These are phyloP conservation scores for Diadumene lineata DNA, from an alignment of 92 coral and sea anemone genomes.

Conservation along the genomic window DNA sequence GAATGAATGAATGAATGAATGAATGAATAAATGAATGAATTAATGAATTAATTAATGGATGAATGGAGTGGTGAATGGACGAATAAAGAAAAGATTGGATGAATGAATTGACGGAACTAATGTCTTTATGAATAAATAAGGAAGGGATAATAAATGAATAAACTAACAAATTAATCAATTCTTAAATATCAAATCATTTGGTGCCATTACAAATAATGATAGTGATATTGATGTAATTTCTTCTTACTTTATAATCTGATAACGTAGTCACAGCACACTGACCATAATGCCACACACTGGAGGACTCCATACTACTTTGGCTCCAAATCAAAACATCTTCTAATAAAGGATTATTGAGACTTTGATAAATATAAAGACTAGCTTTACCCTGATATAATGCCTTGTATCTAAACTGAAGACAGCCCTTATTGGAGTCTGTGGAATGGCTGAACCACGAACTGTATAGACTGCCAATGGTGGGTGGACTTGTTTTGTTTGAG, in stretches of 20 bases:
- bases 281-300: constrained; percentile 22
- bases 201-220: too few species aligned
- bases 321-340: constrained; percentile 24
- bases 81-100: too few species aligned
- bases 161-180: too few species aligned
- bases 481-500: not conserved
- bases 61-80: too few species aligned
- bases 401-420: constrained; percentile 31
- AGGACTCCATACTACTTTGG: not conserved
- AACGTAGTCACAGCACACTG: constrained; percentile 14
- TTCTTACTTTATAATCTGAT: constrained; percentile 17
- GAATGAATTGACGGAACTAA: too few species aligned
- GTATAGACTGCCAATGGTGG: not conserved
- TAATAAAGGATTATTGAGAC: not conserved
- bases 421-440: constrained; percentile 16
- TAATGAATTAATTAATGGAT: too few species aligned
- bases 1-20: too few species aligned
- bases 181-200: too few species aligned
- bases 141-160: too few species aligned
- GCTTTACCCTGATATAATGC: not conserved
- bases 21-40: too few species aligned
- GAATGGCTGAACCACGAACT: constrained; percentile 33
- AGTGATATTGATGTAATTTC: too few species aligned
- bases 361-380: constrained; percentile 9
- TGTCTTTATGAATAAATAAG: too few species aligned